Percentiles rank a stretch among this genome's conserved stretches.
Conservation (phyloP, 2,888 invertebrate species). For the Clunio marinus region DNA sequence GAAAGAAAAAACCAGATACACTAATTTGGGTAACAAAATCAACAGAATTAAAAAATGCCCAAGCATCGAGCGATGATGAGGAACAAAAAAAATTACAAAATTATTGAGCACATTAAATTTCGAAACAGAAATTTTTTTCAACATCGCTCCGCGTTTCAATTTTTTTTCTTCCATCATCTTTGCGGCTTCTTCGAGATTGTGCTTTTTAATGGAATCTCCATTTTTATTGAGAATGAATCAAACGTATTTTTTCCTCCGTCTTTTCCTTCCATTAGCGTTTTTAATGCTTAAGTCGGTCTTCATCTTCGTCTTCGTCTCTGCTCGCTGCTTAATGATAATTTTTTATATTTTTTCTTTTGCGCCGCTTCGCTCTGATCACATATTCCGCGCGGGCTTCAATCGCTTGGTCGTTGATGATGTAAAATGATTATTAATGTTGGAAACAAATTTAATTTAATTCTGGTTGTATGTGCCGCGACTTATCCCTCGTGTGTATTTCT, state of each 20-base stretch:
- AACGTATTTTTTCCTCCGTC: conserved; percentile 12
- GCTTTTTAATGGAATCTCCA: conserved; percentile 26
- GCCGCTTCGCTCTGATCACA: background rate
- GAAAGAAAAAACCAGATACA: conserved; percentile 11
- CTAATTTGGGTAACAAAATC: background rate
- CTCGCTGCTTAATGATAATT: conserved; percentile 19
- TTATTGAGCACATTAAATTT: conserved; percentile 28
- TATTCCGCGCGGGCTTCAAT: conserved; percentile 8
- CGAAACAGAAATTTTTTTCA: background rate
- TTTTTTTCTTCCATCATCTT: conserved; percentile 21
- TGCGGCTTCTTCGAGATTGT: background rate
- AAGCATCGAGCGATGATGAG: conserved; percentile 9
- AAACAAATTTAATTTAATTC: conserved; percentile 28
- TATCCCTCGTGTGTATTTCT: background rate
- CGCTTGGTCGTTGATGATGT: conserved; percentile 24
- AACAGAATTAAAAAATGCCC: background rate
- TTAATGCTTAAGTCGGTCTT: background rate
- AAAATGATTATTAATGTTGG: conserved; percentile 29
- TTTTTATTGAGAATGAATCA: conserved; percentile 27
- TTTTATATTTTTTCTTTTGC: background rate
- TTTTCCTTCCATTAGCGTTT: background rate
- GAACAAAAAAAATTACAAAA: conserved; percentile 20
- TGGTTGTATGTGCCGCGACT: conserved; percentile 17
- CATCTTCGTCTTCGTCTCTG: background rate
- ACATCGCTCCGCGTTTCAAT: conserved; percentile 4